A percentile compares a stretch with the other conserved stretches of the same genome.
Evolutionary conservation across 2,888 invertebrate species (phyloP).

Genomic region (Volucella bombylans): DNA sequence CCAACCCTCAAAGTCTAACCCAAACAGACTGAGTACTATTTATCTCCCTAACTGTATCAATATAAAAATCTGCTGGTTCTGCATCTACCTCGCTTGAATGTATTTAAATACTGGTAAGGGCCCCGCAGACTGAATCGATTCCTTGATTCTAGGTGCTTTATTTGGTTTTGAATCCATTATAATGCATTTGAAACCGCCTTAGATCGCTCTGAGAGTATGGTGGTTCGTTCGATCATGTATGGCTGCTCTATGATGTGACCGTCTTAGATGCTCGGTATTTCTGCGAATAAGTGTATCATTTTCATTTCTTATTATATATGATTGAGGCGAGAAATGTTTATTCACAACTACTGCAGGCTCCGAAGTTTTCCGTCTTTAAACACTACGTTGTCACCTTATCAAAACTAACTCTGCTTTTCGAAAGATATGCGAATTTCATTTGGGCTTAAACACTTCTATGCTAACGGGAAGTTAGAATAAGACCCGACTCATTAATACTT

Average conservation of each 20-base stretch:
- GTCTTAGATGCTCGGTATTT: not conserved
- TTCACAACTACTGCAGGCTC: not conserved
- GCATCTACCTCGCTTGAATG: too few species aligned
- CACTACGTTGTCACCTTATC: too few species aligned
- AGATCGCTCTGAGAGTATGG: not conserved
- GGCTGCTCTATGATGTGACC: slow-evolving; percentile 3
- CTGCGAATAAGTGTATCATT: not conserved
- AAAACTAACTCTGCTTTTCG: too few species aligned
- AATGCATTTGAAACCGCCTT: slow-evolving; percentile 8
- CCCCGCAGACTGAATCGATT: too few species aligned
- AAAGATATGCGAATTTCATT: too few species aligned
- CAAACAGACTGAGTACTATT: slow-evolving; percentile 30
- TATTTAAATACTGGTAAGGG: too few species aligned
- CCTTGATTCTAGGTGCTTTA: not conserved
- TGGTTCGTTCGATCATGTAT: slow-evolving; percentile 2
- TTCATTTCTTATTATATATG: slow-evolving; percentile 5
- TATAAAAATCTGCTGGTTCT: slow-evolving; percentile 26
- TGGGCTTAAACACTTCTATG: too few species aligned
- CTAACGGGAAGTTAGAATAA: too few species aligned
- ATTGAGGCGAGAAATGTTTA: not conserved
- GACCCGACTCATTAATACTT: too few species aligned
- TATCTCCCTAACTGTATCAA: slow-evolving; percentile 29
- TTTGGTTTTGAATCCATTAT: not conserved
- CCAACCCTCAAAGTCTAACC: slow-evolving; percentile 35
- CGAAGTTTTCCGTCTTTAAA: too few species aligned